Evolutionary conservation across 2,113 vertebrate species (phyloP), one percentile per base, ranked within the genome.

Genomic region (Brienomyrus brachyistius): DNA sequence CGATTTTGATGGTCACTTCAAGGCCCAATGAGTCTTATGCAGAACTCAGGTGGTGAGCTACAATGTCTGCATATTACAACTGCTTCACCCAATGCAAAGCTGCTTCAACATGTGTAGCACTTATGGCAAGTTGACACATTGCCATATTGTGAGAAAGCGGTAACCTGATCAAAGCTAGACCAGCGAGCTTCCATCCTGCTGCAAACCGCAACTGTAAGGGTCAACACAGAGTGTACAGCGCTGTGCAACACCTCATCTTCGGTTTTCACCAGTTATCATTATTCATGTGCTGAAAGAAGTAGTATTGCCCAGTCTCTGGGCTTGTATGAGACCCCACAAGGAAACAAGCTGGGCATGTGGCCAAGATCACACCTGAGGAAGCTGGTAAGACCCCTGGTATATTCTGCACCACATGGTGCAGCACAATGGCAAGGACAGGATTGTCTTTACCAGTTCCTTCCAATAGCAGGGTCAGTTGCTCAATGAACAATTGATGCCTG

Each of bases 361-460:
- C 45, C 17, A 87, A 59, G 51, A 19, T 84, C 4, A 15, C 27
- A 13, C 27, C 87, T 0, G 27, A 88, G 7, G 86, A 52, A 59
- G 27, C 11, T 47, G n/a, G 13, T 21, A 19, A 83, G 10, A 8
- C 2, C 80, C 62, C 87, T 74, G 31, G 31, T 31, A 31, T 31
- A 31, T 31, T 31, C 31, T 31, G 31, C 31, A 31, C 31, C 31
- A 90, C 52, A 84, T 89, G 19, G 90, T 50, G 48, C 48, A 50
- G 2, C 86, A 85, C 15, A 90, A 88, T 31, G 43, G 19, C 2
- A 88, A 90, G 35, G 3, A 88, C 50, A 9, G 90, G 1, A 21
- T 90, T 2, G 86, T 90, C 21, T 88, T 84, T 13, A 62, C 84
- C 74, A 85, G 86, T 51, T 90, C 90, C 5, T 88, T 82, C 31